A percentile compares a stretch with the other conserved stretches of the same genome.
Evolutionary conservation across 2,113 vertebrate genomes (phyloP).

Genomic region (Limnothrissa miodon): DNA sequence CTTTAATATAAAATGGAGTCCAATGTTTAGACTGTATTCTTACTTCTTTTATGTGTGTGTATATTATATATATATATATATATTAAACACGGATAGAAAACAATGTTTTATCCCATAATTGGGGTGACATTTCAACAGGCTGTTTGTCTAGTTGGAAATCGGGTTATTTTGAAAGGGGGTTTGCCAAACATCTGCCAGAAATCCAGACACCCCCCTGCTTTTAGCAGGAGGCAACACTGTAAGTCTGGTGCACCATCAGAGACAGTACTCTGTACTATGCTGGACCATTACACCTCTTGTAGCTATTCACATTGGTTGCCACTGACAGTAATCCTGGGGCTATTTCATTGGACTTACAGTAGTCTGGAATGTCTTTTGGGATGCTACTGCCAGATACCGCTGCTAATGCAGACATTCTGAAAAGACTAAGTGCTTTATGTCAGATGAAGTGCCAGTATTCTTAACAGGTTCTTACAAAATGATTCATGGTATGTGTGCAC

Average conservation of each 20-base stretch:
- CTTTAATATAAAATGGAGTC: constrained; percentile 66
- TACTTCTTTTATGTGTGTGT: constrained; percentile 32
- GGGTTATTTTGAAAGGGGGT: not conserved
- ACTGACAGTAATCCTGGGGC: not conserved
- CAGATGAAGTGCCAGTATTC: not conserved
- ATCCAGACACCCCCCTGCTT: not conserved
- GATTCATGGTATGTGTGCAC: not conserved
- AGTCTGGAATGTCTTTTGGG: constrained; percentile 13
- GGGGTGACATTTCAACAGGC: constrained; percentile 47
- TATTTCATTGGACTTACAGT: constrained; percentile 5
- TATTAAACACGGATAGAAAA: constrained; percentile 56
- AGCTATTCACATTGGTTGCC: not conserved
- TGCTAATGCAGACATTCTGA: not conserved
- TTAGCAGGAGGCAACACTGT: not conserved
- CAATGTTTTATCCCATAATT: not conserved
- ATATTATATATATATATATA: not conserved
- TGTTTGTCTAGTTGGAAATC: constrained; percentile 57
- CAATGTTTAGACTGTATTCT: constrained; percentile 34
- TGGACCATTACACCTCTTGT: not conserved
- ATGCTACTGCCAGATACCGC: not conserved
- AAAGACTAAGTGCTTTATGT: constrained; percentile 3
- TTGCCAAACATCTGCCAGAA: not conserved
- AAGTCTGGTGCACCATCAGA: not conserved
- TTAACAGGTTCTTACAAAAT: constrained; percentile 10
- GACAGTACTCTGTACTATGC: not conserved